These are phyloP conservation scores for Trogon melanurus DNA, from an alignment of 2,113 vertebrate genomes.

Conservation along the genomic window DNA sequence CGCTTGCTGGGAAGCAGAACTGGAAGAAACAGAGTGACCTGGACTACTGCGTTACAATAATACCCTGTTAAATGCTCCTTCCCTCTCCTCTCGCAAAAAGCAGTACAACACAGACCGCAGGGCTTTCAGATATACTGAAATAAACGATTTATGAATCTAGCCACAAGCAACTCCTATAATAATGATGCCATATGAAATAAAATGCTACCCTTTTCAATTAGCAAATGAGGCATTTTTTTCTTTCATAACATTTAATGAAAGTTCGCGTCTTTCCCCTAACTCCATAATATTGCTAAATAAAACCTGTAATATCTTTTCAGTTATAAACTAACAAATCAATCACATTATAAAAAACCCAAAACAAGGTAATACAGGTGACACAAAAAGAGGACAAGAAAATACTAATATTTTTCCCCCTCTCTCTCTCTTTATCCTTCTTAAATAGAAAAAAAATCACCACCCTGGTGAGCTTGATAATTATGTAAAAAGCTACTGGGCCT, in stretches of 20 bases:
- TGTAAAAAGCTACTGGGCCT: slow-evolving; percentile 73
- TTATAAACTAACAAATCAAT: slow-evolving; percentile 76
- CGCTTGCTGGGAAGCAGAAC: background rate
- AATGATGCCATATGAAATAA: slow-evolving; percentile 56
- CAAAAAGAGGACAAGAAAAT: slow-evolving; percentile 78
- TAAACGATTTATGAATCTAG: slow-evolving; percentile 32
- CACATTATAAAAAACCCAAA: slow-evolving; percentile 71
- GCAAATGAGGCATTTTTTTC: slow-evolving; percentile 74
- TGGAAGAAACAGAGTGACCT: slow-evolving; percentile 40
- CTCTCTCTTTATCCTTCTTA: slow-evolving; percentile 37
- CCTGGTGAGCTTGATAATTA: slow-evolving; percentile 64
- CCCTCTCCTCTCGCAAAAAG: background rate
- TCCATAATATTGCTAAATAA: slow-evolving; percentile 78
- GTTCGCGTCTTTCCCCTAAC: slow-evolving; percentile 57
- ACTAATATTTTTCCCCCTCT: background rate
- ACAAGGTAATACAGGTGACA: slow-evolving; percentile 71
- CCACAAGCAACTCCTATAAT: slow-evolving; percentile 53
- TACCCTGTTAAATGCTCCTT: background rate
- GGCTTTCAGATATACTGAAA: slow-evolving; percentile 54
- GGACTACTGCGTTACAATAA: background rate
- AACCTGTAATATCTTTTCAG: slow-evolving; percentile 74
- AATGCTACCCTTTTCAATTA: slow-evolving; percentile 69
- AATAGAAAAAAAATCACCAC: slow-evolving; percentile 59
- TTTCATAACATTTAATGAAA: slow-evolving; percentile 78
- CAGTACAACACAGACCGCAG: background rate